Conservation (phyloP, 1,140 invertebrate genomes). For the Mizuhopecten yessoensis region DNA sequence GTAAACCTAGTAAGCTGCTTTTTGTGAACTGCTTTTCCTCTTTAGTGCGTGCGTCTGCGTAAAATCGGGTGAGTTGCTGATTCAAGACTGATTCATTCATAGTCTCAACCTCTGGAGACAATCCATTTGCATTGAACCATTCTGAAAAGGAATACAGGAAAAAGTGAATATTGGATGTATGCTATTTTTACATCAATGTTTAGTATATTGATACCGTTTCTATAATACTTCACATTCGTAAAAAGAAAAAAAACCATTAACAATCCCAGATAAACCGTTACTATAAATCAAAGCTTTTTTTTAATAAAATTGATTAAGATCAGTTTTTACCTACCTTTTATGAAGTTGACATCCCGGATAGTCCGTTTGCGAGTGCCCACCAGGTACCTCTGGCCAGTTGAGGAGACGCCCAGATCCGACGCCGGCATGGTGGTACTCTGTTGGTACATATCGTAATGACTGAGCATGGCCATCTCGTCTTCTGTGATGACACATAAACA, state of each 20-base stretch:
- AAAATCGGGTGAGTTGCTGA: conserved; percentile 45
- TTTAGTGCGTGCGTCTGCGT: conserved; percentile 49
- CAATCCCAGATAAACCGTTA: no score
- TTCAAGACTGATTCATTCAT: conserved; percentile 44
- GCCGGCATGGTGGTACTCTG: neutral
- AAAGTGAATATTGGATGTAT: neutral
- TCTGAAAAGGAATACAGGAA: conserved; percentile 41
- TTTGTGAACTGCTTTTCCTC: conserved; percentile 48
- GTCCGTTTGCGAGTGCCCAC: neutral
- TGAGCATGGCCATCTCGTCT: conserved; percentile 27
- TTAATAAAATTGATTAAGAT: no score
- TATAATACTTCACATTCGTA: no score
- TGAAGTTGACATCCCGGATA: neutral
- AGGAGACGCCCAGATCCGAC: neutral
- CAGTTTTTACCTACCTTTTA: neutral
- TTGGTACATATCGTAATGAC: conserved; percentile 13
- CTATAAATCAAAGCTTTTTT: no score
- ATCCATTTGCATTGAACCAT: conserved; percentile 46
- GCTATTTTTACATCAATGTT: no score
- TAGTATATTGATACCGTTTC: no score
- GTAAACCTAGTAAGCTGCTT: conserved; percentile 43
- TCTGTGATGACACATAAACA: neutral
- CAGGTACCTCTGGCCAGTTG: neutral
- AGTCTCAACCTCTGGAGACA: conserved; percentile 52
- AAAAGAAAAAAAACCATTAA: no score